These are phyloP conservation scores for Sycon ciliatum DNA, from an alignment of 37 sponge, comb jelly and placozoan genomes.

Conservation along the genomic window DNA sequence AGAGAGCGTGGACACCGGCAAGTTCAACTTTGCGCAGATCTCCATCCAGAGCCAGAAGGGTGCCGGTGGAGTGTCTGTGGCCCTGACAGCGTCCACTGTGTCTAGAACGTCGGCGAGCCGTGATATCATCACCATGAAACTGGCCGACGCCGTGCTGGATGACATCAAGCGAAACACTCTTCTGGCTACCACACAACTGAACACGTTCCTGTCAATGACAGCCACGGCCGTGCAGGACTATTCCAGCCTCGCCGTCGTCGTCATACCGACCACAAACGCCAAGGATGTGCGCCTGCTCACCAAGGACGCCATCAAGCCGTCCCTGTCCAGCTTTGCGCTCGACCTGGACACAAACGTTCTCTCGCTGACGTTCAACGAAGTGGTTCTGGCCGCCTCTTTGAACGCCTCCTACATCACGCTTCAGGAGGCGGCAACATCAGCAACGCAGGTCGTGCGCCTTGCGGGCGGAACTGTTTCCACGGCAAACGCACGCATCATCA, in stretches of 20 bases:
- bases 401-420: neutral
- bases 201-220: slow-evolving; percentile 34
- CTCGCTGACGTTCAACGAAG: slow-evolving; percentile 62
- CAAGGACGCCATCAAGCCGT: slow-evolving; percentile 52
- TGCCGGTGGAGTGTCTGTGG: slow-evolving; percentile 17
- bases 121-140: slow-evolving; percentile 34
- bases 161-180: slow-evolving; percentile 54
- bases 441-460: neutral
- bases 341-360: slow-evolving; percentile 47
- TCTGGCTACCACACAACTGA: slow-evolving; percentile 37
- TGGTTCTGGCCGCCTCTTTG: neutral
- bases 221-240: slow-evolving; percentile 31
- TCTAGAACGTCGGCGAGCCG: slow-evolving; percentile 24
- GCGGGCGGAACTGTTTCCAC: neutral
- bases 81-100: slow-evolving; percentile 22
- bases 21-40: neutral
- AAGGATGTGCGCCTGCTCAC: neutral
- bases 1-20: slow-evolving; percentile 51
- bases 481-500: slow-evolving; percentile 13
- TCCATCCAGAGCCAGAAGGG: slow-evolving; percentile 33
- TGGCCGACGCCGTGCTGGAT: slow-evolving; percentile 58
- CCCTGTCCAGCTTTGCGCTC: slow-evolving; percentile 38
- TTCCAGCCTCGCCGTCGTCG: neutral
- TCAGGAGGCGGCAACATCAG: neutral
- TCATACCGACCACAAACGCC: neutral